A percentile compares a stretch with the other conserved stretches of the same genome.
Conservation (phyloP, 2,888 invertebrate genomes). For the Steromphala cineraria region DNA sequence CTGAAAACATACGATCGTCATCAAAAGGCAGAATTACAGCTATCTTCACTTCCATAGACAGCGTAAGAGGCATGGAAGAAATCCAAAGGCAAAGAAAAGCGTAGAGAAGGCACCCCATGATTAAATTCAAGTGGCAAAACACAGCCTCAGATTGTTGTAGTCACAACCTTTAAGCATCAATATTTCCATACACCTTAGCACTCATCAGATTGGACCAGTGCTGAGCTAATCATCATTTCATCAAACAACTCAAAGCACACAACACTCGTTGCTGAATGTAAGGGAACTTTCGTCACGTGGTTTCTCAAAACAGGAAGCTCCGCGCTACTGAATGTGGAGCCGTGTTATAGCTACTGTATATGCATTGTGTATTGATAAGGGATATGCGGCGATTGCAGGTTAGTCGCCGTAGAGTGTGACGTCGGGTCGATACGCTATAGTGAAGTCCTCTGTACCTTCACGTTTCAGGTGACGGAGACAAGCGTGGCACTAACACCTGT, state of each 20-base stretch:
- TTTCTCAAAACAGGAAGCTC: constrained; percentile 5
- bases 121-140: not conserved
- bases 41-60: constrained; percentile 46
- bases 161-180: not conserved
- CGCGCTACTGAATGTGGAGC: too few relatives aligned
- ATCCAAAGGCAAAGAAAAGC: not conserved
- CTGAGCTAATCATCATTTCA: constrained; percentile 12
- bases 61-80: not conserved
- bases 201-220: not conserved
- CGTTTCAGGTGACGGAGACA: not conserved
- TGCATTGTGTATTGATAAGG: not conserved
- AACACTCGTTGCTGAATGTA: not conserved
- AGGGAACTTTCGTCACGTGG: constrained; percentile 9
- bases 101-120: not conserved
- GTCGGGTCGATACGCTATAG: not conserved
- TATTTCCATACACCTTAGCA: not conserved
- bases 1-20: constrained; percentile 55
- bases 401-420: not conserved
- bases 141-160: not conserved
- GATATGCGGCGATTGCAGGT: not conserved
- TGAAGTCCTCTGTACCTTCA: not conserved
- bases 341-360: not conserved
- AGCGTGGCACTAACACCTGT: not conserved
- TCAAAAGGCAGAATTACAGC: constrained; percentile 61
- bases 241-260: not conserved